Evolutionary conservation across 2,113 vertebrate species (phyloP), one percentile per base, ranked within the genome.

Genomic region (Rhea pennata): DNA sequence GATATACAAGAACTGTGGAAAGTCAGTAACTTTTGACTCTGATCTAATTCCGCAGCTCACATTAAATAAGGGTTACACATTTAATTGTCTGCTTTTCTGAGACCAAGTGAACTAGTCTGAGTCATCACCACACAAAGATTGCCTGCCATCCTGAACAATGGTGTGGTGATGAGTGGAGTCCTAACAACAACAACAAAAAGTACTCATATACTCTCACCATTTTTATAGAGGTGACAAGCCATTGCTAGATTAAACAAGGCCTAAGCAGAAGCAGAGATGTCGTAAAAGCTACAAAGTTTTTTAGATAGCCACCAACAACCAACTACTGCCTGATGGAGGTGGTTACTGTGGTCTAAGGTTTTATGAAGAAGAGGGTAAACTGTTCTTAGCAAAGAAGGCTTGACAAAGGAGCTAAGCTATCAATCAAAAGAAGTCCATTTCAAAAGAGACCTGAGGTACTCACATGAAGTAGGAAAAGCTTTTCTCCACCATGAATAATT

Each of bases 371-470:
- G 16, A 59, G 6, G 16, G 26, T 31, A 62, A 81, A 44, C n/a
- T 39, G 16, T 44, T 64, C 33, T 19, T 39, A 39, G 50, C 48
- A 73, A 54, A 36, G 33, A 84, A 59, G 33, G 10, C 26, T 71
- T 64, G 50, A 15, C 16, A 40, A 8, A 21, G 20, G 15, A 39
- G 21, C 58, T 75, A 67, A 64, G 20, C 31, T 78, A 14, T 51
- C 24, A 75, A 31, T 7, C 33, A 84, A 51, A 6, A 77, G 19
- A 58, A 44, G 12, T 6, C 2, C 51, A 10, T 80, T 88, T 70
- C 4, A 3, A 22, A 54, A n/a, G 31, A 85, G 12, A 40, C 0
- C 0, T 17, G 21, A 61, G 16, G 13, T 58, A 65, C 0, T 0
- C 71, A 19, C 14, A 31, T 56, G 61, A 76, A 86, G 33, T 24